Conservation (phyloP, 1,140 invertebrate genomes). For the Drosophila littoralis region DNA sequence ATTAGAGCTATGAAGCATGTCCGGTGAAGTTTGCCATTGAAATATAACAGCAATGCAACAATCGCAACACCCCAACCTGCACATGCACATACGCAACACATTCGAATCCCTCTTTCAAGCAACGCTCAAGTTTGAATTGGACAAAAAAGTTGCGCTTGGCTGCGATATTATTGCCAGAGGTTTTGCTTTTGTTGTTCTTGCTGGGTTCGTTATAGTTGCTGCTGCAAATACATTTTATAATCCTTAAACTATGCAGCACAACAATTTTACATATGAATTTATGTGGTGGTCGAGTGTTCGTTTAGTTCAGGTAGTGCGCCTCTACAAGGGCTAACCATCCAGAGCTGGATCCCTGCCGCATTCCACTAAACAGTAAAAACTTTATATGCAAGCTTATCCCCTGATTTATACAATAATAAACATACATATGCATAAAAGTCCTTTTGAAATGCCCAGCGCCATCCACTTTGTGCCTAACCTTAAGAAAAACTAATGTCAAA, state of each 20-base stretch:
- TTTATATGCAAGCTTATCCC: constrained; percentile 66
- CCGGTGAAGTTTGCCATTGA: constrained; percentile 82
- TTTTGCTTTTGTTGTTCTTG: constrained; percentile 17
- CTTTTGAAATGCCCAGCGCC: constrained; percentile 22
- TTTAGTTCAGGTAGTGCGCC: constrained; percentile 53
- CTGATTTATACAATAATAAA: constrained; percentile 82
- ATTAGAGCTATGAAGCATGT: constrained; percentile 83
- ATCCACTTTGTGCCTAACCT: not conserved
- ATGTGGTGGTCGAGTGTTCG: constrained; percentile 38
- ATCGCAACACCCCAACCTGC: constrained; percentile 24
- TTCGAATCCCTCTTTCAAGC: constrained; percentile 4
- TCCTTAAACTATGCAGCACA: constrained; percentile 71
- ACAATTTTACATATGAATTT: constrained; percentile 51
- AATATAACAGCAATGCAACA: constrained; percentile 55
- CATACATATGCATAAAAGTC: constrained; percentile 68
- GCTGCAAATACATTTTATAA: constrained; percentile 75
- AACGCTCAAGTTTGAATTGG: constrained; percentile 48
- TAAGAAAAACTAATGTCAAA: not conserved
- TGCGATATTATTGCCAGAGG: constrained; percentile 47
- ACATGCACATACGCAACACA: not conserved
- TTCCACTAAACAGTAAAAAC: constrained; percentile 33
- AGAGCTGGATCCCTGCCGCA: constrained; percentile 10
- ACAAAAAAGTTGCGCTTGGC: constrained; percentile 47
- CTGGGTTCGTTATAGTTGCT: constrained; percentile 19
- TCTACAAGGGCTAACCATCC: constrained; percentile 47